These are phyloP conservation scores for Atta cephalotes DNA, from an alignment of 1,140 invertebrate genomes.

Conservation along the genomic window DNA sequence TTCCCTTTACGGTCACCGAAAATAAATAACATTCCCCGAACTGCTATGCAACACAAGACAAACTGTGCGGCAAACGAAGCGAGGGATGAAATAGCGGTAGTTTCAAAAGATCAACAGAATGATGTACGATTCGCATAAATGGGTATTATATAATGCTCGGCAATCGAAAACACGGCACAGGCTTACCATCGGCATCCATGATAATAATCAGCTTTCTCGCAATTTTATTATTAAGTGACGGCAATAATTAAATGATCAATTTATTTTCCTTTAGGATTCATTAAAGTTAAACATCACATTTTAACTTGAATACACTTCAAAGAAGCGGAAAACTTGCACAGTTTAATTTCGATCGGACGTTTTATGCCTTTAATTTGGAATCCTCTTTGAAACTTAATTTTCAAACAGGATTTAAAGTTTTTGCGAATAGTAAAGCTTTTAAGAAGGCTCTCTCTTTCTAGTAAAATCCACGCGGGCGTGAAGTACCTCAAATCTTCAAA, in stretches of 20 bases:
- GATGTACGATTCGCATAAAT: conserved; percentile 61
- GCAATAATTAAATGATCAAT: conserved; percentile 22
- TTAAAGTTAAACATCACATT: conserved; percentile 39
- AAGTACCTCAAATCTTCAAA: conserved; percentile 27
- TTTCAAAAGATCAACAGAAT: conserved; percentile 54
- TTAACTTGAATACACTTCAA: conserved; percentile 21
- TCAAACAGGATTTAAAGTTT: conserved; percentile 29
- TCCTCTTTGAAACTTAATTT: conserved; percentile 14
- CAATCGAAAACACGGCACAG: conserved; percentile 1
- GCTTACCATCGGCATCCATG: conserved; percentile 8
- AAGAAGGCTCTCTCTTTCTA: background rate
- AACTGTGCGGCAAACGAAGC: conserved; percentile 30
- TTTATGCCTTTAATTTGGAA: conserved; percentile 32
- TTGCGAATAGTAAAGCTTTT: conserved; percentile 17
- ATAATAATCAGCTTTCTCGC: conserved; percentile 25
- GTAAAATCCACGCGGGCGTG: background rate
- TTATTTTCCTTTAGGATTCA: conserved; percentile 24
- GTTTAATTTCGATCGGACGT: conserved; percentile 30
- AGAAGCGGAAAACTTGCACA: conserved; percentile 14
- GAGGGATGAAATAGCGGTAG: conserved; percentile 34
- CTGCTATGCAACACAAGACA: conserved; percentile 45
- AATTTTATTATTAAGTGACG: conserved; percentile 36
- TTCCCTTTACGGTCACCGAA: conserved; percentile 65
- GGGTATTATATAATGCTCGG: conserved; percentile 23
- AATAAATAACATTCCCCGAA: conserved; percentile 67